Percentiles rank a stretch among this genome's conserved stretches.
Conservation (phyloP, 2,113 vertebrate species). For the Megaptera novaeangliae region DNA sequence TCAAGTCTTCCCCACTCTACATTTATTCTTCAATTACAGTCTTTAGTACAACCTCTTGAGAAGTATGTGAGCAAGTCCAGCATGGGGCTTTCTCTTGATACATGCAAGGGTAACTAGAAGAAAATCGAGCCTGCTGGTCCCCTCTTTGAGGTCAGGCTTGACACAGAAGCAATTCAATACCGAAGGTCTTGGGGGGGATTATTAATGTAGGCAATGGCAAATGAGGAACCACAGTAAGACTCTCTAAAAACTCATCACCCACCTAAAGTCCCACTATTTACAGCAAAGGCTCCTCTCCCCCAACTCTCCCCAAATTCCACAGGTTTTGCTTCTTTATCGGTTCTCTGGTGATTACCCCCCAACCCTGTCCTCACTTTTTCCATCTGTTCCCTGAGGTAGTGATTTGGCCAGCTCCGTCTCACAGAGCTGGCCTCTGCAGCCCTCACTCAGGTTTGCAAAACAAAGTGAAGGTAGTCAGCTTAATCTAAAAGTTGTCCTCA, state of each 20-base stretch:
- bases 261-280: no score
- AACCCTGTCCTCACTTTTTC: background rate
- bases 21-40: background rate
- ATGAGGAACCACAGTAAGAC: no score
- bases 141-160: background rate
- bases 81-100: background rate
- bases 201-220: background rate
- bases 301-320: fast-evolving
- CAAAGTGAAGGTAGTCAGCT: background rate
- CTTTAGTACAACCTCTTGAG: background rate
- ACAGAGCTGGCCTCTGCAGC: background rate
- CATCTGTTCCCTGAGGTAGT: background rate
- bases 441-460: background rate
- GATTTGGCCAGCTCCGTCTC: background rate
- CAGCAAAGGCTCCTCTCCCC: background rate
- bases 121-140: background rate
- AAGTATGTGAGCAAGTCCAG: background rate
- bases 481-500: background rate
- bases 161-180: background rate
- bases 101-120: background rate
- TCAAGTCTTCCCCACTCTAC: background rate
- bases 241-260: background rate
- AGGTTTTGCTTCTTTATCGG: background rate
- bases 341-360: fast-evolving
- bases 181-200: no score